Evolutionary conservation across 2,797 vertebrate genomes (phyloP), one percentile per base, ranked within the genome.

Genomic region (Sebastes taczanowskii): DNA sequence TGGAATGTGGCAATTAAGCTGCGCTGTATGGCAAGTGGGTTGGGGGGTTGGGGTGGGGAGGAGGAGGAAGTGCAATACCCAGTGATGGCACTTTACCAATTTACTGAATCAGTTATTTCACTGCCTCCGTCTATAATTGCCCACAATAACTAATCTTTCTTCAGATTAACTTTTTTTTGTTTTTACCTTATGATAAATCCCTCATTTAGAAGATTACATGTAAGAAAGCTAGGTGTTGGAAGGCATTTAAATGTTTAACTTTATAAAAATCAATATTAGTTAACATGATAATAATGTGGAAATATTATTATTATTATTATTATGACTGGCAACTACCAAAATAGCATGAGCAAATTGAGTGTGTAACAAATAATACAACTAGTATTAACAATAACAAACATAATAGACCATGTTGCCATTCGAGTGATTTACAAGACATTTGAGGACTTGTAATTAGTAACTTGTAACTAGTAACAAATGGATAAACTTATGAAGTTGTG

Each of bases 1-100:
- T 78, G 90, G 83, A 94, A 92, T 92, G 90, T 92, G 84, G 86
- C 89, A 91, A 88, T 94, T 93, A 92, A 89, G 77, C 80, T 69
- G 65, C 35, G 29, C 83, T 78, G 77, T 81, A 55, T 55, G 65
- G 74, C 75, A 70, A 79, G 74, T 58, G 80, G 68, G 61, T 64
- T 70, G 62, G 55, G 66, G 66, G 76, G 76, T 27, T 42, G 29
- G 29, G 64, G 38, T 34, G 77, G 55, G 52, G 72, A 74, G 55
- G 76, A 58, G 30, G 59, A 77, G 61, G 67, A 73, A 74, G 67
- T 69, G 55, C 23, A 74, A 69, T 63, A 78, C 25, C 25, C 34
- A 53, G 23, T 30, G 59, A 83, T 71, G 62, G n/a, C 79, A 67
- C 68, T 70, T 74, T 61, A 87, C 49, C 70, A 80, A 79, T 83